These are phyloP conservation scores for Eulemur rufifrons DNA, from an alignment of 2,113 vertebrate genomes.

Conservation along the genomic window DNA sequence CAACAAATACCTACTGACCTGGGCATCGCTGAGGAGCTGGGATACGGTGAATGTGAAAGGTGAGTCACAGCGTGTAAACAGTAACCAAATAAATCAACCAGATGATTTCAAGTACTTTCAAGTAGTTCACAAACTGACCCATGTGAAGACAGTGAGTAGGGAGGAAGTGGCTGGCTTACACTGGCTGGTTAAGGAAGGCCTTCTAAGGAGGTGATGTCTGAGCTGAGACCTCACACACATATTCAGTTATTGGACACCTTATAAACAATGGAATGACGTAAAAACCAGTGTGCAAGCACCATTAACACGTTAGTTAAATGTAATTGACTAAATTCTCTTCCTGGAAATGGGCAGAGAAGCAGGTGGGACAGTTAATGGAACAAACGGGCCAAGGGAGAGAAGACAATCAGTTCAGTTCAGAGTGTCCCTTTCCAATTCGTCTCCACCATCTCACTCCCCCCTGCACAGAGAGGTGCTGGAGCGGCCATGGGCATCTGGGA, in stretches of 20 bases:
- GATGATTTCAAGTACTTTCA: background rate
- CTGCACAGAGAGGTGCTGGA: background rate
- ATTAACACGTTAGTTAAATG: background rate
- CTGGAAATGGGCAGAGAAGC: background rate
- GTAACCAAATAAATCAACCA: background rate
- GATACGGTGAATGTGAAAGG: background rate
- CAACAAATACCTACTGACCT: background rate
- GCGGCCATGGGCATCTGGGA: background rate
- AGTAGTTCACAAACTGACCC: background rate
- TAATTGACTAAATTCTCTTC: background rate
- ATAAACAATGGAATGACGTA: background rate
- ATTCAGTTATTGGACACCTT: background rate
- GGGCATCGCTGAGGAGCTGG: background rate
- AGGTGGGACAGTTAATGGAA: background rate
- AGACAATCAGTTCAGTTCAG: background rate
- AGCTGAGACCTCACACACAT: background rate
- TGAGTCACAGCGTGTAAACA: background rate
- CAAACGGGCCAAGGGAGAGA: background rate
- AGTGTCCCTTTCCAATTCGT: background rate
- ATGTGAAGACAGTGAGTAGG: background rate
- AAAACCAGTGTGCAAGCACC: background rate
- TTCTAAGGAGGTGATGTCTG: background rate
- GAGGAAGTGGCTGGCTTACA: background rate
- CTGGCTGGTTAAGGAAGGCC: background rate
- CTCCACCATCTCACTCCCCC: background rate